phyloP scores from a whole-genome alignment of 2,888 invertebrate genomes.

The Cheilosia impressa region DNA sequence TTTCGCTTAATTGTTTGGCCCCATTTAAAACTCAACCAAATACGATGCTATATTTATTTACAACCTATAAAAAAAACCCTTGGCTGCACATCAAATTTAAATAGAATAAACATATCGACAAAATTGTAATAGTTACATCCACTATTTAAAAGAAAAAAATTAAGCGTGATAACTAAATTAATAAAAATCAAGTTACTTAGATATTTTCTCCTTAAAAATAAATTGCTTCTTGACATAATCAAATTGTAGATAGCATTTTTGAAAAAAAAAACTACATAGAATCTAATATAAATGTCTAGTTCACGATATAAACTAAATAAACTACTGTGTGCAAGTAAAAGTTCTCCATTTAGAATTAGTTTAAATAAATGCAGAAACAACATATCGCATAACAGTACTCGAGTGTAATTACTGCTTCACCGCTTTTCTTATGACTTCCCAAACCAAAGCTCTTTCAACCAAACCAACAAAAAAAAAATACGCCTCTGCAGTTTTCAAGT shows the following conservation, averaged over 20 bases:
- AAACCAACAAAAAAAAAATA: neutral
- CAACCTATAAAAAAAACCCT: neutral
- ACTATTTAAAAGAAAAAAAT: conserved; percentile 1
- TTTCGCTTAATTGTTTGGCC: too few species aligned
- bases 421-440: conserved; percentile 58
- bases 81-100: conserved; percentile 23
- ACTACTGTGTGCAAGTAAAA: conserved; percentile 9
- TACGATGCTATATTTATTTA: neutral
- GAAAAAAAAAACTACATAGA: conserved; percentile 15
- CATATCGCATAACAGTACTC: conserved; percentile 12
- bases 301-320: conserved; percentile 21
- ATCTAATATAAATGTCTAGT: conserved; percentile 40
- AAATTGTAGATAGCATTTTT: conserved; percentile 64
- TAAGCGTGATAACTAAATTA: conserved; percentile 26
- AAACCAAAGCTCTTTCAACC: conserved; percentile 17
- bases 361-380: conserved; percentile 39
- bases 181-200: conserved; percentile 7
- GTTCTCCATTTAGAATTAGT: conserved; percentile 5
- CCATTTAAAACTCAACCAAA: neutral
- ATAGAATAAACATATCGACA: conserved; percentile 66
- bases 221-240: conserved; percentile 60
- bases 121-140: conserved; percentile 16
- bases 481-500: neutral
- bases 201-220: conserved; percentile 26
- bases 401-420: conserved; percentile 42